Percentiles rank a stretch among this genome's conserved stretches.
phyloP scores from a whole-genome alignment of 2,113 vertebrate genomes.

The Mystacornis crossleyi region DNA sequence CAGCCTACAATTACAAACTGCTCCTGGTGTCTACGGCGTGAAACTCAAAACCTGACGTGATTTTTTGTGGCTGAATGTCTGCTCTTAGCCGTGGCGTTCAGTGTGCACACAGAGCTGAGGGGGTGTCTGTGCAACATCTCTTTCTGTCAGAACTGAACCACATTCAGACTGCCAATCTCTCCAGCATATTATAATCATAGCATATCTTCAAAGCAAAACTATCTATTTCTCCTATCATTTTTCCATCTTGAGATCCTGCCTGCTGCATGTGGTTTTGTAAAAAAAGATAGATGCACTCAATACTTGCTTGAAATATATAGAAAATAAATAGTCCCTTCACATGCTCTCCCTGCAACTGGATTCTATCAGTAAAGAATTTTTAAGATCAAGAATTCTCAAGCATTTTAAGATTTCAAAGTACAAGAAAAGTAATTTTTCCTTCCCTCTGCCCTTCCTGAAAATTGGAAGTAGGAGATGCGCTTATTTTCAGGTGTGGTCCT shows the following conservation, averaged over 20 bases:
- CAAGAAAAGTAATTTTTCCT: not conserved
- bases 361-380: not conserved
- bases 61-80: not conserved
- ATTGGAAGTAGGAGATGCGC: not conserved
- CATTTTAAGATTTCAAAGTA: not conserved
- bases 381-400: not conserved
- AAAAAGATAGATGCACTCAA: not conserved
- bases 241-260: not conserved
- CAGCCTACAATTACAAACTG: rapidly evolving
- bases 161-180: not conserved
- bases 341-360: not conserved
- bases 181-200: not conserved
- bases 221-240: rapidly evolving
- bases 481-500: not conserved
- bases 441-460: not conserved
- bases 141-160: not conserved
- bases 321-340: not conserved
- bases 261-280: not conserved
- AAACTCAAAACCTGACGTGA: rapidly evolving
- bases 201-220: not conserved
- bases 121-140: not conserved
- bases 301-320: not conserved
- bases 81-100: not conserved
- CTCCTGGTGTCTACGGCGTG: rapidly evolving
- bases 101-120: not conserved